Base-by-base conservation (phyloP, 2,888 invertebrate species). In the Halictus ligatus region DNA sequence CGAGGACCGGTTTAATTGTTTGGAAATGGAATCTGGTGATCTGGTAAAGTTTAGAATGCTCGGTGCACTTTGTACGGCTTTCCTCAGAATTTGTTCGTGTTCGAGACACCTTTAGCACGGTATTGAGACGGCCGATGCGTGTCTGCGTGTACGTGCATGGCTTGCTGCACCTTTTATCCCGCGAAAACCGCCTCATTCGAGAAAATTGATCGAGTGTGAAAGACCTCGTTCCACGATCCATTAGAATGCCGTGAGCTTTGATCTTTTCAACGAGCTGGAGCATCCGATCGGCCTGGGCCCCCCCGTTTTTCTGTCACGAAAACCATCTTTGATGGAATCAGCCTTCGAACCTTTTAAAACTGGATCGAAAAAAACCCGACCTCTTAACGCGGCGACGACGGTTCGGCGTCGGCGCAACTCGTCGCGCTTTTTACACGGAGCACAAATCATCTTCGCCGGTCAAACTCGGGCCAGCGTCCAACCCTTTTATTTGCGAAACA, bases 161-260 rank as follows among this genome's bases (percentile, higher is more conserved):
- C 89, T 92, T 92, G 92, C 89, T 93, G 93, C 93, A 93, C 92
- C 94, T 93, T 94, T 94, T 93, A 94, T 94, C 90, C 91, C 89
- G 89, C 91, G 92, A 92, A 92, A 93, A 94, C 93, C 90, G 89
- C 89, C 89, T 91, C 91, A 92, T 93, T 92, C 91, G 92, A 88
- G 90, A 84, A 91, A 93, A 92, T 94, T 92, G 92, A 94, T 94
- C 92, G 93, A 92, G 92, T 92, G 93, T 91, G 93, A 94, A 92
- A 91, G 90, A 88, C 92, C 92, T 89, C 88, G 88, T 91, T 90
- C 87, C 77, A 87, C 87, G 88, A 88, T 90, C 91, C 90, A 92
- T 90, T 88, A 89, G 85, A 87, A 91, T 89, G 86, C 89, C 89
- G 86, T 85, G 87, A 89, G 89, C 87, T 91, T 90, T 90, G 89